Base-by-base conservation (phyloP, 2,888 invertebrate species). In the Phyllotreta cruciferae region DNA sequence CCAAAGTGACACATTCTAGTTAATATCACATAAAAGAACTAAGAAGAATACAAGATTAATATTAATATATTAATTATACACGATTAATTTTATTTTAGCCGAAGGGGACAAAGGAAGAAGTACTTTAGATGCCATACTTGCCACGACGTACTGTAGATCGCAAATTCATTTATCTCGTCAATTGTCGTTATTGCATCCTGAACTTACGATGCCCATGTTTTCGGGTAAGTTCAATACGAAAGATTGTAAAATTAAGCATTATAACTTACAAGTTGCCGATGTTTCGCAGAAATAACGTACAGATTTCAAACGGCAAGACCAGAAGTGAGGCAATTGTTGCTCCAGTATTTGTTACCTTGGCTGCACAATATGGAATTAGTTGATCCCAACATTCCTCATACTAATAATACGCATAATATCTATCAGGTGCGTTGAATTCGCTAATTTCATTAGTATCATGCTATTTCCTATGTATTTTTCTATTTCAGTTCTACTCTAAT, bases 121-220 rank as follows among this genome's bases (percentile, higher is more conserved):
- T 53, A 94, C 95, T 0, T 83, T 96, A 74, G 95, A 96, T 79
- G 91, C 93, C 36, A 84, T 95, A 57, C 85, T 96, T 37, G 92
- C 92, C 67, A 91, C 90, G 39, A 92, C 94, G 0, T 96, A 95
- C 83, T 94, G 95, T 77, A 89, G 95, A 66, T 96, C 96, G 41
- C 98, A 98, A 82, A 88, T 93, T 74, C 94, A 93, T 79, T 85
- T 98, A 37, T 96, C 97, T 0, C 88, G 93, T 44, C 96, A 98
- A 78, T 85, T 99, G 74, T 94, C 98, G 0, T 91, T 94, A 71
- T 85, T 97, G 24, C 97, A 98, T 78, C 97, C 98, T 0, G 98
- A 98, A 78, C 86, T 99, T 42, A 98, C 99, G 34, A 98, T 99
- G 96, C 96, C 98, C 0, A 96, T 99, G 89, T 98, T 99, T 83